A percentile compares a stretch with the other conserved stretches of the same genome.
phyloP scores from a whole-genome alignment of 1,140 invertebrate species.

The Leptopilina clavipes region DNA sequence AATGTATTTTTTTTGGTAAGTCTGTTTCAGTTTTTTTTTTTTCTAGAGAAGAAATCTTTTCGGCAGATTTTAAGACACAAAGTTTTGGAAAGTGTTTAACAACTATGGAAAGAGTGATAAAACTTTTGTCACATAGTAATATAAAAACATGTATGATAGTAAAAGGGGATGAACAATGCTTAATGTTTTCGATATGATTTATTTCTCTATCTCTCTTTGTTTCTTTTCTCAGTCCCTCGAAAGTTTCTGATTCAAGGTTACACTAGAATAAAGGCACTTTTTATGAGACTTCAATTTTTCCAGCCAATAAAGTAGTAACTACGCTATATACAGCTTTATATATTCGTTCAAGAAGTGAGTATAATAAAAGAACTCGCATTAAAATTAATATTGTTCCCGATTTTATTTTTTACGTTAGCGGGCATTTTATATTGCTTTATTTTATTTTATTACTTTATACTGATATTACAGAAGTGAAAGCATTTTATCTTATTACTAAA shows the following conservation, averaged over 20 bases:
- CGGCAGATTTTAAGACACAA: too few relatives aligned
- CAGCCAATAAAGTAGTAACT: conserved; percentile 12
- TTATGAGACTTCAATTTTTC: conserved; percentile 12
- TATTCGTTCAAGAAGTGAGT: neutral
- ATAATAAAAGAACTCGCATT: conserved; percentile 16
- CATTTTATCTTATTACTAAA: neutral
- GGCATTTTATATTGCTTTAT: neutral
- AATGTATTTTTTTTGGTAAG: too few relatives aligned
- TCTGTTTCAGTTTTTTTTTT: too few relatives aligned
- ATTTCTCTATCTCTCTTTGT: neutral
- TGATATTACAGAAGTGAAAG: neutral
- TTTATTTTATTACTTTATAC: conserved; percentile 13
- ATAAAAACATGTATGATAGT: too few relatives aligned
- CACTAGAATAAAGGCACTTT: conserved; percentile 6
- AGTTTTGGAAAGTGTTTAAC: neutral
- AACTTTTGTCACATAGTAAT: neutral
- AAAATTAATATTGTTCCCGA: conserved; percentile 13
- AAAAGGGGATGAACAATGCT: neutral
- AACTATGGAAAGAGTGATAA: neutral
- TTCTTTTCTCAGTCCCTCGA: neutral
- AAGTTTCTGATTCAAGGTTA: conserved; percentile 8
- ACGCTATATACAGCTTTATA: neutral
- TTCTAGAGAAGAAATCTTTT: too few relatives aligned
- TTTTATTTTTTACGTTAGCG: neutral
- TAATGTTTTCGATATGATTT: neutral